Evolutionary conservation across 30 jellyfish, hydroid and myxozoan species (phyloP), one percentile per base, ranked within the genome.

Genomic region (Hydractinia symbiolongicarpus): DNA sequence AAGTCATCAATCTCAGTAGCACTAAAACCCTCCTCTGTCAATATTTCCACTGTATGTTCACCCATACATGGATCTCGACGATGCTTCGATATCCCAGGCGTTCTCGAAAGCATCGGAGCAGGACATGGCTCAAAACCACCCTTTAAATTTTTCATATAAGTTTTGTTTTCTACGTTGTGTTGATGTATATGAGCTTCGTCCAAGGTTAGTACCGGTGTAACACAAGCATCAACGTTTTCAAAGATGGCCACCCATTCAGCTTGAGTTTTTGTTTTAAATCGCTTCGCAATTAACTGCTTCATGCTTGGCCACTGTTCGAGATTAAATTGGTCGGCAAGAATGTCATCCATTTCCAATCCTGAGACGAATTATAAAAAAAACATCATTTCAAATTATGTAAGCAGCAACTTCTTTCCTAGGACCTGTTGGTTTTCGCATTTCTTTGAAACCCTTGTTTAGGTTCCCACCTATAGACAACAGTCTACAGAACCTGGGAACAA

Each of bases 111-210:
- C 55, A 84, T 81, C 4, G 99, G 99, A 11, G 95, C 95, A 5
- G 99, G 97, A 50, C 61, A 40, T 9, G 99, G 99, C 55, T 93
- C 97, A 81, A 77, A 85, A 15, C 83, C 86, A 14, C 69, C 88
- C 5, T 44, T 55, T 11, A 61, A 13, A 69, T 84, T 81, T 21
- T 76, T 86, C 77, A 67, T 79, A 62, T 79, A 93, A 7, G 95
- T 75, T 44, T 76, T 73, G 75, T 93, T 79, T 8, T 88, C 95
- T 11, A 53, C 55, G 74, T 87, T 88, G 83, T 87, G 95, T 9
- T 91, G 88, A 67, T 83, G 85, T 61, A 4, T 21, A 10, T 94
- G 82, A 4, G 99, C 99, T 49, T 93, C 99, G 7, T 81, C 88
- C 54, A 93, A 74, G 54, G 79, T 88, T 55, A 93, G 68, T 15